Base-by-base conservation (phyloP, 2,888 invertebrate genomes). In the Hyposoter dolosus region DNA sequence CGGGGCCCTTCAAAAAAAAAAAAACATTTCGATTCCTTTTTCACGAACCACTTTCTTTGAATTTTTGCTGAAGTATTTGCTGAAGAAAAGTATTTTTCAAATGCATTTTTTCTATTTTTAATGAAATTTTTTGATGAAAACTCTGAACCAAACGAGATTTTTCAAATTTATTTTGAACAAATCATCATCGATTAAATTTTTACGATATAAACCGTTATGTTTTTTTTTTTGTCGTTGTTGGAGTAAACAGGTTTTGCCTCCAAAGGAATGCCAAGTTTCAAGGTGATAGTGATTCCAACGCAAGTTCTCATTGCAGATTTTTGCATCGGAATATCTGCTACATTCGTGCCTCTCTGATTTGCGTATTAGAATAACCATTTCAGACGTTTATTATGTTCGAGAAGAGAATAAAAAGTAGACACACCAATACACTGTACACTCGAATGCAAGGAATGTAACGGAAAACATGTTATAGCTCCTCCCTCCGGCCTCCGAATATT, bases 381-480 rank as follows among this genome's bases (percentile, higher is more conserved):
- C 7, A 4, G 32, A 17, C 5, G 15, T 68, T 68, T 43, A 12
- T 47, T 23, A 53, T 19, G 50, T 7, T 40, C 40, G 40, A 10
- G 40, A 10, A 40, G 40, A 40, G 40, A 10, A n/a, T n/a, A n/a
- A 40, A 1, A 40, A 9, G 28, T 28, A 43, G 45, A 19, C 12
- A 17, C 23, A 28, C 69, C 15, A 32, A 19, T 9, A 32, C 35
- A 40, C 3, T 45, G 19, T n/a, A 9, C 47, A 47, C 45, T 28
- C 19, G 69, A 28, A 15, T 32, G 50, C 50, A 71, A 15, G 23
- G 40, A 43, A 66, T 77, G 53, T 66, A 77, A 77, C 66, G 77
- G 77, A 68, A 66, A 19, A 19, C 23, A 56, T 77, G n/a, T 53
- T 10, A 40, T 50, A n/a, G 28, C 32, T 40, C 19, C 66, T 35